Percentiles rank a stretch among this genome's conserved stretches.
phyloP scores from a whole-genome alignment of 2,888 invertebrate genomes.

The Allacma fusca region DNA sequence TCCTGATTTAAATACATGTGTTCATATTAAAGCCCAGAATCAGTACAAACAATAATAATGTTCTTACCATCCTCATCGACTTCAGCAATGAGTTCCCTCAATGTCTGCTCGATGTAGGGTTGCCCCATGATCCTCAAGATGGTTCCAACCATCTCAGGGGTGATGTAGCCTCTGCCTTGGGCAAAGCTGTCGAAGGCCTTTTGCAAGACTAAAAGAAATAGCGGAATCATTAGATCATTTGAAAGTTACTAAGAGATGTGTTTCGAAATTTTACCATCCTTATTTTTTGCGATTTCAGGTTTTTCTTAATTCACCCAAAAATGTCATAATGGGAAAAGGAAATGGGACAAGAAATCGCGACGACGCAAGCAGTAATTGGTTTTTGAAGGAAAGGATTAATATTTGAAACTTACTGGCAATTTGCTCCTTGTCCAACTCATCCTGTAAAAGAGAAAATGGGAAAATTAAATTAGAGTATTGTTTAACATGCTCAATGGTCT shows the following conservation, averaged over 20 bases:
- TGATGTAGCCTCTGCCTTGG: slow-evolving; percentile 92
- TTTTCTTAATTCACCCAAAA: too few species aligned
- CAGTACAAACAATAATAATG: too few species aligned
- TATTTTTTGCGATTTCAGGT: too few species aligned
- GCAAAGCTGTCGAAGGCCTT: slow-evolving; percentile 97
- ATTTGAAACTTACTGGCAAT: slow-evolving; percentile 77
- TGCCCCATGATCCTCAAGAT: slow-evolving; percentile 96
- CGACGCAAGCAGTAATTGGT: neutral
- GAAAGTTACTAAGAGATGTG: too few species aligned
- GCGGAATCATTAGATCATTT: too few species aligned
- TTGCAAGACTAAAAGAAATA: slow-evolving; percentile 77
- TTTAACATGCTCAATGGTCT: neutral
- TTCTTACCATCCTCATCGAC: slow-evolving; percentile 84
- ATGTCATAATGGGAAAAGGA: slow-evolving; percentile 3
- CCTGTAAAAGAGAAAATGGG: slow-evolving; percentile 62
- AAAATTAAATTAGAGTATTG: neutral
- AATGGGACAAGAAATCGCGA: neutral
- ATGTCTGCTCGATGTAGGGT: slow-evolving; percentile 93
- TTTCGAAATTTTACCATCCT: too few species aligned
- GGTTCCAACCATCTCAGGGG: slow-evolving; percentile 93
- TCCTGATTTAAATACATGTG: too few species aligned
- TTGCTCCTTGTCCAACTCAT: slow-evolving; percentile 91
- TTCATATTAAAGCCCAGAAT: too few species aligned
- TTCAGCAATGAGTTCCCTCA: slow-evolving; percentile 97
- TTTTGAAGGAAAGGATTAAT: neutral